Base-by-base conservation (phyloP, 1,140 invertebrate species). In the Trichoplusia ni region DNA sequence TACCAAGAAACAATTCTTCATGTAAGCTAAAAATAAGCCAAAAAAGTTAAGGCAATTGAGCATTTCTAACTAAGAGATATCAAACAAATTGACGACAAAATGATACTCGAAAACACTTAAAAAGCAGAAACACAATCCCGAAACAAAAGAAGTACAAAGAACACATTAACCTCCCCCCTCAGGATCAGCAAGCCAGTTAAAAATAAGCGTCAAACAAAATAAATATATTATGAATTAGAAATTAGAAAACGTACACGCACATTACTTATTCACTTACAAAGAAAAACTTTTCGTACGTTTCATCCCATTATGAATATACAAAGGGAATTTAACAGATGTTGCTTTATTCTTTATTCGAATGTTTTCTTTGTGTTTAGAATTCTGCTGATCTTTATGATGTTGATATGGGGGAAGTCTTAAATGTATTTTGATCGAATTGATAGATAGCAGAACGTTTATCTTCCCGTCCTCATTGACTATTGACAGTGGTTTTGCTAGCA, bases 301-400 rank as follows among this genome's bases (percentile, higher is more conserved):
- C 46, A 31, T 49, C 25, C 13, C 13, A 49, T 49, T 49, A 49
- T 49, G 25, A 31, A 29, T 27, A 31, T 49, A 49, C 46, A 49
- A 49, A 49, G 25, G 25, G 25, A 29, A 49, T 42, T 21, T 42
- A 16, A 42, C 40, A 42, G 40, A 42, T 42, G 40, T n/a, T 49
- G 46, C 46, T 31, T 49, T 49, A 29, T 49, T 29, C 46, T 49
- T 31, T 49, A 49, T 49, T 49, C 29, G 46, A 49, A 49, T 49
- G 29, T 49, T 49, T 49, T 49, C 25, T 49, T 49, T 47, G 25
- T 31, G 29, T 18, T 13, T 49, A 7, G 14, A 14, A 49, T 29
- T 29, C 21, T 31, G 13, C 13, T 14, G 27, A 29, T 4, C 27
- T 5, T 29, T 8, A 29, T 8, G 4, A 29, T 29, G 4, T 29